A percentile compares a stretch with the other conserved stretches of the same genome.
Evolutionary conservation across 2,888 invertebrate genomes (phyloP).

Genomic region (Hipparchia semele): DNA sequence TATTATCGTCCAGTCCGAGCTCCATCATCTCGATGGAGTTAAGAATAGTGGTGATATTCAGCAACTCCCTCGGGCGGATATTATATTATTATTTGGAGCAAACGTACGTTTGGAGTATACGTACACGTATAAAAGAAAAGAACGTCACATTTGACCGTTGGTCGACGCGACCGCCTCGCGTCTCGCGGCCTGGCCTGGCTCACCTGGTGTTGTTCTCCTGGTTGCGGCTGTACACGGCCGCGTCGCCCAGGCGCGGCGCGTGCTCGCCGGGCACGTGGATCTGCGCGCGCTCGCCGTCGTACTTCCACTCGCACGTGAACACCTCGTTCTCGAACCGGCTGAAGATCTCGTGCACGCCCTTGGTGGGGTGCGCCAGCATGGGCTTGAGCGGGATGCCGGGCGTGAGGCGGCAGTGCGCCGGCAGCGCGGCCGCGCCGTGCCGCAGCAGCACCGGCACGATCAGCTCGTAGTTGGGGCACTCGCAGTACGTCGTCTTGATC

Average conservation of each 20-base stretch:
- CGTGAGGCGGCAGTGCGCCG: conserved; percentile 91
- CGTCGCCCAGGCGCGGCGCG: conserved; percentile 81
- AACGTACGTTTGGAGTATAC: no score
- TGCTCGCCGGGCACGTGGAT: conserved; percentile 81
- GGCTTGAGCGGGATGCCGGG: conserved; percentile 98
- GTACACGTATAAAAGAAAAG: no score
- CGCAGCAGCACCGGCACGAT: conserved; percentile 90
- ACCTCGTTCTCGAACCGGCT: conserved; percentile 91
- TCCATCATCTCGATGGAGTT: no score
- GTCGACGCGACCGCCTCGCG: no score
- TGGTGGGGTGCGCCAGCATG: conserved; percentile 99
- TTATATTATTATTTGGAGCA: no score
- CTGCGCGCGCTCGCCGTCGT: conserved; percentile 99
- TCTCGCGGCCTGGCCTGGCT: no score
- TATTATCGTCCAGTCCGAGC: no score
- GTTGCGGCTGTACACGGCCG: conserved; percentile 96
- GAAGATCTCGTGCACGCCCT: conserved; percentile 95
- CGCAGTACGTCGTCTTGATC: conserved; percentile 94
- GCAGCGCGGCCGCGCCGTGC: conserved; percentile 89
- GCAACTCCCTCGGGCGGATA: no score
- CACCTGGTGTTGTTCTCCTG: conserved; percentile 83
- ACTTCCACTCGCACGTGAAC: conserved; percentile 99
- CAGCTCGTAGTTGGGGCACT: conserved; percentile 88
- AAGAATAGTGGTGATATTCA: no score
- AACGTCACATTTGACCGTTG: no score